These are phyloP conservation scores for Lycodopsis pacificus DNA, from an alignment of 2,797 vertebrate genomes.

Conservation along the genomic window DNA sequence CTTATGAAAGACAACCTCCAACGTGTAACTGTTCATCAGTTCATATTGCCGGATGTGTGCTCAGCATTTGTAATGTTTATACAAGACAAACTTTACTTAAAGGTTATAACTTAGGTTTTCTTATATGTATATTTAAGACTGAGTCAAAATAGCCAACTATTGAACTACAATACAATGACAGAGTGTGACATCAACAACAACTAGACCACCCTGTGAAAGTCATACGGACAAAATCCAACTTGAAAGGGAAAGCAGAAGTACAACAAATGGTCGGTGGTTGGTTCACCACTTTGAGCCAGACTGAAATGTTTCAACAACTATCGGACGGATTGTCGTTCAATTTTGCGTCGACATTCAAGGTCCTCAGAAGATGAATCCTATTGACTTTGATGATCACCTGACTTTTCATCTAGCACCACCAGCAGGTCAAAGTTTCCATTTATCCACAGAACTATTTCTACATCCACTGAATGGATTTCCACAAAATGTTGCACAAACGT, in stretches of 20 bases:
- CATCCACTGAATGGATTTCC: not conserved
- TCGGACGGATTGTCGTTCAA: too few species aligned
- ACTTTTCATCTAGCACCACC: not conserved
- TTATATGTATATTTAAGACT: not conserved
- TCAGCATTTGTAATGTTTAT: too few species aligned
- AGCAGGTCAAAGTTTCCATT: not conserved
- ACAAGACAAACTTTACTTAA: too few species aligned
- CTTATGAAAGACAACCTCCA: too few species aligned
- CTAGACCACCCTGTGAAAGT: slow-evolving; percentile 22
- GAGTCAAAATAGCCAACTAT: not conserved
- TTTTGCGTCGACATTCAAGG: too few species aligned
- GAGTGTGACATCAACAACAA: not conserved
- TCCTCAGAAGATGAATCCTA: not conserved
- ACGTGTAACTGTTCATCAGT: too few species aligned
- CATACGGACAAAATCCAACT: slow-evolving; percentile 11
- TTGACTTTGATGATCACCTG: not conserved
- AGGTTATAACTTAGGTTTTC: not conserved
- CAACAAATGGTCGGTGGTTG: not conserved
- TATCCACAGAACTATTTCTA: not conserved
- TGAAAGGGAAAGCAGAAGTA: slow-evolving; percentile 13
- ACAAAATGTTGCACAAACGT: not conserved
- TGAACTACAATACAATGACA: not conserved
- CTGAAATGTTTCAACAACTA: too few species aligned
- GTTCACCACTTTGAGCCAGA: too few species aligned
- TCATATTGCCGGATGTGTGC: too few species aligned